Conservation (phyloP, 64 coral and sea anemone genomes). For the Actinia equina region DNA sequence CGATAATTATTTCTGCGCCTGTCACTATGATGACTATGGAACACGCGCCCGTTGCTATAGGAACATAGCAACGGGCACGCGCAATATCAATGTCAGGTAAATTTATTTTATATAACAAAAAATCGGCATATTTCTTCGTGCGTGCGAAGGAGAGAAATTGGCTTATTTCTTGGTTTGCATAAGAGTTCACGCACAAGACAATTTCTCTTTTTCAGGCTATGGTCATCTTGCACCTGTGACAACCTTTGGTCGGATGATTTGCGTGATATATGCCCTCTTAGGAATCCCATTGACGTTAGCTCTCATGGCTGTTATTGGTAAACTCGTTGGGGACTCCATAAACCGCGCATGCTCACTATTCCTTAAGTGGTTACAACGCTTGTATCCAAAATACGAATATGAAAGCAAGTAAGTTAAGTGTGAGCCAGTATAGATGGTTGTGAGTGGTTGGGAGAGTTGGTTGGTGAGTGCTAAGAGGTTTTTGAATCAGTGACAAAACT, state of each 20-base stretch:
- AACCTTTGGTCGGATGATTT: constrained; percentile 49
- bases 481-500: too few relatives aligned
- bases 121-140: too few relatives aligned
- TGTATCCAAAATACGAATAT: constrained; percentile 71
- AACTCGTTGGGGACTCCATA: constrained; percentile 87
- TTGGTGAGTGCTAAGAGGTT: too few relatives aligned
- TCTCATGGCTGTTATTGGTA: constrained; percentile 80
- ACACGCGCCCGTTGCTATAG: too few relatives aligned
- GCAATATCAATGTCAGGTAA: too few relatives aligned
- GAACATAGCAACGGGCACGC: too few relatives aligned
- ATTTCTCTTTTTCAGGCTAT: constrained; percentile 50
- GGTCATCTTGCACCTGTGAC: constrained; percentile 72
- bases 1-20: neutral
- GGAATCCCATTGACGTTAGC: constrained; percentile 89
- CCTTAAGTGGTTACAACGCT: constrained; percentile 62
- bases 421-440: too few relatives aligned
- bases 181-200: neutral
- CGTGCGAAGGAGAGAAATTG: too few relatives aligned
- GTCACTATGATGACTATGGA: too few relatives aligned
- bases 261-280: constrained; percentile 76
- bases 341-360: constrained; percentile 67
- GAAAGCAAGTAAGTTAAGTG: constrained; percentile 66
- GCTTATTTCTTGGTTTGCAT: neutral
- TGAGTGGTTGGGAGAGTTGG: too few relatives aligned
- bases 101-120: too few relatives aligned